Evolutionary conservation across 2,797 vertebrate species (phyloP).

Genomic region (Pipistrellus pygmaeus): DNA sequence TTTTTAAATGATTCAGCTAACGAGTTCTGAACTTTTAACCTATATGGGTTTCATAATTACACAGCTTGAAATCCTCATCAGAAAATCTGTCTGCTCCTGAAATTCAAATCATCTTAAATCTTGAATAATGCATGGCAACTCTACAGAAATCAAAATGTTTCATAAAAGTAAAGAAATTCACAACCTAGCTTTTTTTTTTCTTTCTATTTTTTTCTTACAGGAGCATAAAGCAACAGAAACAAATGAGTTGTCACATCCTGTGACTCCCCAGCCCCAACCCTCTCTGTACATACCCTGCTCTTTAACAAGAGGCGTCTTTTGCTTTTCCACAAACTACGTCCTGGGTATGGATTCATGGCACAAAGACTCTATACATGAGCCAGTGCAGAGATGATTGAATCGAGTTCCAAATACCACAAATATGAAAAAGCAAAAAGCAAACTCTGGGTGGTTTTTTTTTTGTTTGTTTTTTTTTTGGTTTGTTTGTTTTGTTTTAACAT

Average conservation of each 20-base stretch:
- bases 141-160: conserved; percentile 88
- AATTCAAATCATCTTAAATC: conserved; percentile 88
- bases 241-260: conserved; percentile 55
- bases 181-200: conserved; percentile 75
- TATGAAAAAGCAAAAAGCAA: not conserved
- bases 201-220: conserved; percentile 59
- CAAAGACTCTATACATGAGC: not conserved
- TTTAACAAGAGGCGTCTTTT: not conserved
- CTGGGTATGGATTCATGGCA: not conserved
- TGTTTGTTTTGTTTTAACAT: not conserved
- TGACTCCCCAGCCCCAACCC: not conserved
- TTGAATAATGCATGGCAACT: conserved; percentile 90
- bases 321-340: not conserved
- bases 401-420: not conserved
- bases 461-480: not conserved
- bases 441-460: too few species aligned
- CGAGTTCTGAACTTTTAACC: conserved; percentile 89
- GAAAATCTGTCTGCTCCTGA: conserved; percentile 88
- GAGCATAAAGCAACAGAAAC: conserved; percentile 79
- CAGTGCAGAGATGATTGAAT: not conserved
- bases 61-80: conserved; percentile 91
- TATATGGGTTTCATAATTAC: conserved; percentile 89
- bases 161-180: conserved; percentile 87
- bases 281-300: not conserved
- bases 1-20: conserved; percentile 86